Base-by-base conservation (phyloP, 2,888 invertebrate species). In the Epinotia nisella region DNA sequence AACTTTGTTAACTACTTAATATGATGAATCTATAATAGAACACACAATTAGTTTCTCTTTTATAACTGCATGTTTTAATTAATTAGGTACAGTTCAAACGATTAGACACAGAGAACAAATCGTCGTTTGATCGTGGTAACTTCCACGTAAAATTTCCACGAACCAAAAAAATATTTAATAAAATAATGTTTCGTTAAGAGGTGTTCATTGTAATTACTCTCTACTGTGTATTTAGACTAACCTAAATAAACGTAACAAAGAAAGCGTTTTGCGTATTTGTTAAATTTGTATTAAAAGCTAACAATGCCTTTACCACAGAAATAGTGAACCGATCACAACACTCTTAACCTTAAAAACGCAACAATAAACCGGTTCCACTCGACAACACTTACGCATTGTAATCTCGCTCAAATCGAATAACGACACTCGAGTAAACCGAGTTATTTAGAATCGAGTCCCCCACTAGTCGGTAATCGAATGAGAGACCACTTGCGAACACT, bases 401-500 rank as follows among this genome's bases (percentile, higher is more conserved):
- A 91, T 91, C 87, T 81, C 71, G 77, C 76, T 82, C 83, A 90
- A 90, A 91, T 91, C 92, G 91, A 90, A 91, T 93, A 89, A 90
- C 86, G 84, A 84, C 89, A 90, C 92, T 92, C 88, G 87, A 88
- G 85, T 78, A 86, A 89, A 90, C 86, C 83, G 85, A 87, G 90
- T 88, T 90, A 90, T 90, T 89, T 89, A 86, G 87, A 88, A 83
- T 85, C 82, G 85, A 85, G 86, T 89, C 89, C 84, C 79, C 85
- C 87, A 87, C 88, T 87, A 88, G 80, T 85, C 85, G 79, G 89
- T 92, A 93, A 92, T 92, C 91, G 92, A 92, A 91, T 93, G 84
- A 83, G 83, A 87, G 90, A 90, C 91, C 92, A 92, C 92, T 92
- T 90, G 89, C 84, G 80, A 85, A 83, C 90, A 89, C 90, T 90